Evolutionary conservation across 2,797 vertebrate genomes (phyloP).

Genomic region (Neosilurus hyrtlii): DNA sequence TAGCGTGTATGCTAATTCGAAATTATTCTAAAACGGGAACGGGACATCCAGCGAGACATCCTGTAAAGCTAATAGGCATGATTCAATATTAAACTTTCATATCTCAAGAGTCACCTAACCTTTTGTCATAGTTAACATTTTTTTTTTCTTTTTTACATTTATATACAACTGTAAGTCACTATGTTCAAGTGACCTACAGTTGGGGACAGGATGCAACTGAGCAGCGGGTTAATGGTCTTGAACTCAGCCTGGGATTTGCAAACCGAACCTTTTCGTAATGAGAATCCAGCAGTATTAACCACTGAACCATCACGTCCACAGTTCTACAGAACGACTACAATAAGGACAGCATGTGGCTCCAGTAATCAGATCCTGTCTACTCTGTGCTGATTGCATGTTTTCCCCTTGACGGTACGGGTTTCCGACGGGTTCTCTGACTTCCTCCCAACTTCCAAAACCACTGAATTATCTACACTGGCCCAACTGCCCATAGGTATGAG

Average conservation of each 20-base stretch:
- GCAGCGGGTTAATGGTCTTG: not conserved
- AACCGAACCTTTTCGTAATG: not conserved
- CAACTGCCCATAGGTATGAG: not conserved
- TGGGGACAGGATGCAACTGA: not conserved
- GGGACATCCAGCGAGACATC: constrained; percentile 15
- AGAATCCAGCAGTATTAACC: not conserved
- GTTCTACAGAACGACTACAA: not conserved
- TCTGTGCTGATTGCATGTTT: not conserved
- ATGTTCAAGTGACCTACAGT: not conserved
- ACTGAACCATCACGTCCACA: not conserved
- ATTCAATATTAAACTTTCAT: constrained; percentile 18
- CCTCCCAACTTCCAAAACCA: not conserved
- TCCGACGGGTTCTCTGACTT: not conserved
- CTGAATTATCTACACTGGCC: not conserved
- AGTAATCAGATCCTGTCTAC: too few relatives aligned
- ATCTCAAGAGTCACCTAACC: constrained; percentile 1
- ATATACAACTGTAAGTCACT: not conserved
- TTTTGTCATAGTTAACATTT: not conserved
- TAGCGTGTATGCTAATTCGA: constrained; percentile 18
- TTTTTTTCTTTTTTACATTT: not conserved
- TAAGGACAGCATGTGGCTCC: not conserved
- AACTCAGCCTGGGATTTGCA: not conserved
- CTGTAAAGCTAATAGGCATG: constrained; percentile 3
- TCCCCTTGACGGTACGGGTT: not conserved
- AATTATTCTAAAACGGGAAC: constrained; percentile 14